Evolutionary conservation across 2,113 vertebrate species (phyloP).

Genomic region (Chauna torquata): DNA sequence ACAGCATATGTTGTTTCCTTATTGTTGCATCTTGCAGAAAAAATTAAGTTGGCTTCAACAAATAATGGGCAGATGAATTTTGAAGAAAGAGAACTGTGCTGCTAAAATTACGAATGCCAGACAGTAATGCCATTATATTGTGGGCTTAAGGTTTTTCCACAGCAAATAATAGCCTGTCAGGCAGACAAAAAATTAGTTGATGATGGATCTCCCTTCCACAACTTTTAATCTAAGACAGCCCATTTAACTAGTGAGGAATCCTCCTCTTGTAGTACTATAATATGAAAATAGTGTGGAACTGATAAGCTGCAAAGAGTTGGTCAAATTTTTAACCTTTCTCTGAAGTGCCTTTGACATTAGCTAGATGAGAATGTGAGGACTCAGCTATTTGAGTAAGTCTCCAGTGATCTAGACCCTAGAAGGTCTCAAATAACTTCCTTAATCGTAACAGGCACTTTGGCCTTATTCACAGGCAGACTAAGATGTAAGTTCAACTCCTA

Average conservation of each 20-base stretch:
- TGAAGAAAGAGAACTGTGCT: slow-evolving; percentile 14
- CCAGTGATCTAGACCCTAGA: slow-evolving; percentile 18
- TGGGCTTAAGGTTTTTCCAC: slow-evolving; percentile 60
- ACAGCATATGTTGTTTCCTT: slow-evolving; percentile 67
- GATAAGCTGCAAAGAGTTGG: slow-evolving; percentile 3
- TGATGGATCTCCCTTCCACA: slow-evolving; percentile 52
- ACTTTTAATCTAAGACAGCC: slow-evolving; percentile 49
- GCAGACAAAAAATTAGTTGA: slow-evolving; percentile 63
- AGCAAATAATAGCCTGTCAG: slow-evolving; percentile 52
- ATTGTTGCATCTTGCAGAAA: slow-evolving; percentile 55
- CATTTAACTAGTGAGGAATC: slow-evolving; percentile 40
- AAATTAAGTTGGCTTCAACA: slow-evolving; percentile 58
- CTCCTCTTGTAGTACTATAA: neutral
- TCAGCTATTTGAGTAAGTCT: slow-evolving; percentile 1
- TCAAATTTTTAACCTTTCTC: slow-evolving; percentile 39
- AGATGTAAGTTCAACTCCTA: neutral
- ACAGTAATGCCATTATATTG: slow-evolving; percentile 55
- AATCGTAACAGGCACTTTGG: slow-evolving; percentile 32
- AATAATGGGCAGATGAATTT: slow-evolving; percentile 63
- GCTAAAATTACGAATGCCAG: slow-evolving; percentile 58
- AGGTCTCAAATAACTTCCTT: slow-evolving; percentile 49
- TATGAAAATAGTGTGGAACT: neutral
- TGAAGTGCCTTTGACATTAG: slow-evolving; percentile 43
- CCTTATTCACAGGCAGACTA: slow-evolving; percentile 20
- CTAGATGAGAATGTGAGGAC: slow-evolving; percentile 21